Percentiles rank a stretch among this genome's conserved stretches.
Evolutionary conservation across 2,888 invertebrate genomes (phyloP).

Genomic region (Ornithoptera priamus): DNA sequence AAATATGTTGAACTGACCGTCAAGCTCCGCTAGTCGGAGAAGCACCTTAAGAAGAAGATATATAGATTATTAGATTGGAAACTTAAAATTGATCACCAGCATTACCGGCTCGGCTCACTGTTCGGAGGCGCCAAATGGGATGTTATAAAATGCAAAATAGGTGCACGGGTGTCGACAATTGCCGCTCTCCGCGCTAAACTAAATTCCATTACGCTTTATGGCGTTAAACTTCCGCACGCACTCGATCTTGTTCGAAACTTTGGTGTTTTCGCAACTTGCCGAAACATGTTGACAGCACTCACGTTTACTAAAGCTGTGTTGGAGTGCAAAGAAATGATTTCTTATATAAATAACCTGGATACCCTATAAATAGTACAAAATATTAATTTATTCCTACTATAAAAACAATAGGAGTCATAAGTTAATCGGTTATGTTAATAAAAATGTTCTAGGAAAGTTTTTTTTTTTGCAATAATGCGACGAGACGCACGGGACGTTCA

Average conservation of each 20-base stretch:
- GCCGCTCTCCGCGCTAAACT: conserved; percentile 59
- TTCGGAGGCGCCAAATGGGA: conserved; percentile 46
- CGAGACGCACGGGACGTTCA: no score
- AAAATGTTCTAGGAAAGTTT: no score
- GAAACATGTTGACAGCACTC: background rate
- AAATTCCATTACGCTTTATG: conserved; percentile 75
- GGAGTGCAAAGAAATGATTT: background rate
- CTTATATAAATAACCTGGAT: no score
- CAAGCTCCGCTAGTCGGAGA: no score
- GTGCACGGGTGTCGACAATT: conserved; percentile 73
- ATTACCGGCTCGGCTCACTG: conserved; percentile 61
- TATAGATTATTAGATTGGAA: conserved; percentile 13
- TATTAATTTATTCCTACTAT: no score
- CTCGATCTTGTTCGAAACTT: conserved; percentile 31
- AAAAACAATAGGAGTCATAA: no score
- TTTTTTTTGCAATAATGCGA: no score
- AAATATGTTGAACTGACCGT: no score
- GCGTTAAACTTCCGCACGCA: conserved; percentile 59
- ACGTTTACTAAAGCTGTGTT: background rate
- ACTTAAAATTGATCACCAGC: conserved; percentile 60
- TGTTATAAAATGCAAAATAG: conserved; percentile 70
- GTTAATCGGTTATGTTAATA: no score
- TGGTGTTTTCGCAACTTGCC: conserved; percentile 5
- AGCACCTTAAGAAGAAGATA: no score
- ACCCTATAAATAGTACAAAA: no score